Conservation (phyloP, 2,888 invertebrate species). For the Caenorhabditis sp. region DNA sequence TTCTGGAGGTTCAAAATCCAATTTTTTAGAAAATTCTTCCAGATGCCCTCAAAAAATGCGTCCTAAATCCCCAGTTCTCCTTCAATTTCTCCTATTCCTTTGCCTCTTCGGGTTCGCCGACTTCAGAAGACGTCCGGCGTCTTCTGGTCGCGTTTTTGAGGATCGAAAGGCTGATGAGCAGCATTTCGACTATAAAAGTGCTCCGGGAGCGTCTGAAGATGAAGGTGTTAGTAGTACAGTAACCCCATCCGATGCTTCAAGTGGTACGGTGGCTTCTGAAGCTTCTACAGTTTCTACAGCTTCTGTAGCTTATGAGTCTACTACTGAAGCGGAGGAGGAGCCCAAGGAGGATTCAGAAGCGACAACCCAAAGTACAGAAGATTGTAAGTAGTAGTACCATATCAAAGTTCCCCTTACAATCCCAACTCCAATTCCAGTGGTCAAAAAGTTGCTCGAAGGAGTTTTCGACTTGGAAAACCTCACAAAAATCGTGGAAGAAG, state of each 20-base stretch:
- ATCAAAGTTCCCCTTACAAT: too few relatives aligned
- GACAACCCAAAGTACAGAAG: constrained; percentile 25
- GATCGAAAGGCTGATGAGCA: constrained; percentile 31
- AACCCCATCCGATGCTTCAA: too few relatives aligned
- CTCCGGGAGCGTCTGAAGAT: constrained; percentile 42
- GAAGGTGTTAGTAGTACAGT: not conserved
- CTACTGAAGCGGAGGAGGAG: not conserved
- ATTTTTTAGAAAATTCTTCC: constrained; percentile 9
- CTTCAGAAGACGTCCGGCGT: constrained; percentile 18
- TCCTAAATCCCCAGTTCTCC: constrained; percentile 13
- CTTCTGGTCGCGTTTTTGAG: constrained; percentile 15
- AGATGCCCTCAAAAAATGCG: constrained; percentile 37
- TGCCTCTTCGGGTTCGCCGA: constrained; percentile 6
- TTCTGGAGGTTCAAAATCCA: not conserved
- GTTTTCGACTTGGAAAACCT: constrained; percentile 63
- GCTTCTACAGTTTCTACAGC: not conserved
- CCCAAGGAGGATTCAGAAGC: constrained; percentile 3
- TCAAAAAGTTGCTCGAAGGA: constrained; percentile 63
- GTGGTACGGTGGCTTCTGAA: constrained; percentile 3
- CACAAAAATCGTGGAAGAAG: constrained; percentile 66
- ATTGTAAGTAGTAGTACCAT: too few relatives aligned
- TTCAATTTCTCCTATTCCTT: constrained; percentile 23
- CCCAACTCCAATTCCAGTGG: too few relatives aligned
- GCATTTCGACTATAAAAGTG: constrained; percentile 45
- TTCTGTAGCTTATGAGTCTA: too few relatives aligned